Evolutionary conservation across 2,888 invertebrate genomes (phyloP).

Genomic region (Microctonus hyperodae): DNA sequence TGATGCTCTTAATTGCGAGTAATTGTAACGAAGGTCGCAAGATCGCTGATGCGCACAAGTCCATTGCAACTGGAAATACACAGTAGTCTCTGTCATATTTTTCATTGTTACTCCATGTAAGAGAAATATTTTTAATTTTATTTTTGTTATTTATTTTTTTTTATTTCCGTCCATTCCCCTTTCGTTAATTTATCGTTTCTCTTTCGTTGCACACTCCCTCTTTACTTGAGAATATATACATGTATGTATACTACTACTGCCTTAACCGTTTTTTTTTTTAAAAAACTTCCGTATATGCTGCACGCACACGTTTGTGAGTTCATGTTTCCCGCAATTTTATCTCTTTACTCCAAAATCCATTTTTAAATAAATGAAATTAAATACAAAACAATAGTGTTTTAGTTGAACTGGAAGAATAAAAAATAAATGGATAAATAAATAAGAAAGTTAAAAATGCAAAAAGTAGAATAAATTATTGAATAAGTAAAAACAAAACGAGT

Average conservation of each 20-base stretch:
- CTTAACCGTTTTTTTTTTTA: background rate
- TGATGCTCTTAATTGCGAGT: conserved; percentile 57
- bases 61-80: conserved; percentile 28
- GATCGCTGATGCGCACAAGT: conserved; percentile 42
- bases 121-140: conserved; percentile 21
- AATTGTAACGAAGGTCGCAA: conserved; percentile 61
- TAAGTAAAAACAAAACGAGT: conserved; percentile 18
- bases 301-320: conserved; percentile 32
- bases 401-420: too few relatives aligned
- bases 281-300: conserved; percentile 27
- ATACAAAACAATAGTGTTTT: too few relatives aligned
- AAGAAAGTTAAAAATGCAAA: background rate
- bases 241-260: too few relatives aligned
- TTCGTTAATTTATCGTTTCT: background rate
- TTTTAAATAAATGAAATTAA: background rate
- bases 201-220: background rate
- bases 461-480: conserved; percentile 15
- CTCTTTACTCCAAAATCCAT: background rate
- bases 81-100: conserved; percentile 11
- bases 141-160: background rate
- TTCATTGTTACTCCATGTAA: conserved; percentile 25
- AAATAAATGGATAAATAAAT: background rate
- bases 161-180: background rate
- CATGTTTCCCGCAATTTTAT: background rate
- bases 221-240: too few relatives aligned